Evolutionary conservation across 2,888 invertebrate genomes (phyloP).

Genomic region (Boloria euphrosyne): DNA sequence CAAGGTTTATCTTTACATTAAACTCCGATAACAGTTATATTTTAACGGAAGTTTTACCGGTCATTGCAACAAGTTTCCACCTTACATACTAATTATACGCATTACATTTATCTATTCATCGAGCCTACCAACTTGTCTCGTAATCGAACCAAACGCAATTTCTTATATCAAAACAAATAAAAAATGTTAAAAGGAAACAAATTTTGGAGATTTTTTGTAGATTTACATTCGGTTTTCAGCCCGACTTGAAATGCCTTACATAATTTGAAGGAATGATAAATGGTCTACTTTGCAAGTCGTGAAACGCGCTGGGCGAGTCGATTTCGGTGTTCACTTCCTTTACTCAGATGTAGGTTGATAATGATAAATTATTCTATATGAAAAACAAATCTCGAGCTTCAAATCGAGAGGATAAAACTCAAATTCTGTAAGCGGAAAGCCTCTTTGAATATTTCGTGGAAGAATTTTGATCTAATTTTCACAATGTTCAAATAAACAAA

Average conservation of each 20-base stretch:
- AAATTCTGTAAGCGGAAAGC: too few species aligned
- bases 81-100: not conserved
- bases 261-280: slow-evolving; percentile 40
- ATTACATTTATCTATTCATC: slow-evolving; percentile 10
- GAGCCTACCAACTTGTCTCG: slow-evolving; percentile 1
- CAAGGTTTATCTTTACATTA: not conserved
- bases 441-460: slow-evolving; percentile 24
- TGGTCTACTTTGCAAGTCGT: slow-evolving; percentile 31
- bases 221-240: slow-evolving; percentile 25
- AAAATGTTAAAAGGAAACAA: slow-evolving; percentile 20
- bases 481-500: not conserved
- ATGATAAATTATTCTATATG: slow-evolving; percentile 35
- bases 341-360: slow-evolving; percentile 36
- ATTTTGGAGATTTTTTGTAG: slow-evolving; percentile 22
- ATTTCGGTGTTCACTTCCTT: slow-evolving; percentile 33
- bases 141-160: slow-evolving; percentile 9
- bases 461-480: slow-evolving; percentile 8
- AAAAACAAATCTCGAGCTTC: slow-evolving; percentile 20
- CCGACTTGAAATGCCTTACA: slow-evolving; percentile 35
- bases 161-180: slow-evolving; percentile 22
- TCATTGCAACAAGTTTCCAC: slow-evolving; percentile 1
- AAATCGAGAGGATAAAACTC: not conserved
- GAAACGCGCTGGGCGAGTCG: slow-evolving; percentile 27
- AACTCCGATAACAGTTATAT: not conserved
- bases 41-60: slow-evolving; percentile 4